These are phyloP conservation scores for Pocillopora grandis DNA, from an alignment of 92 coral and sea anemone species.

Conservation along the genomic window DNA sequence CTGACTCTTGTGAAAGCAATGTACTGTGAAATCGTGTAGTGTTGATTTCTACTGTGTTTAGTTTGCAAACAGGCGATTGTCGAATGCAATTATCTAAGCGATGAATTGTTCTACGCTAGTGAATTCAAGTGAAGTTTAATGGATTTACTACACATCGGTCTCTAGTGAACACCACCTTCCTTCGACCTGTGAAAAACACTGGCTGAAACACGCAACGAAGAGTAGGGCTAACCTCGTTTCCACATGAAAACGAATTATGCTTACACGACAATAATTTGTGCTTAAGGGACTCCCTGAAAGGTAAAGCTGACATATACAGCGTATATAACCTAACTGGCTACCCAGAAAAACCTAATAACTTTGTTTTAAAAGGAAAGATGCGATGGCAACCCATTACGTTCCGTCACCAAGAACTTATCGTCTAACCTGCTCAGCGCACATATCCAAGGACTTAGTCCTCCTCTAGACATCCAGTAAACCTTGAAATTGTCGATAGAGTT, in stretches of 20 bases:
- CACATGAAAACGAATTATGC: background rate
- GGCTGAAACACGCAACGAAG: background rate
- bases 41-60: background rate
- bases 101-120: background rate
- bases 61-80: background rate
- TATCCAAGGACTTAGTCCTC: conserved; percentile 23
- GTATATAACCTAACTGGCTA: background rate
- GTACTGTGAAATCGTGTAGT: background rate
- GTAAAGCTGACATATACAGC: background rate
- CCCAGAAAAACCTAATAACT: background rate
- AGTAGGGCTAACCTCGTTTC: background rate
- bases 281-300: conserved; percentile 19
- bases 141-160: background rate
- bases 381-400: too few relatives aligned
- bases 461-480: conserved; percentile 29
- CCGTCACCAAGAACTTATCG: background rate
- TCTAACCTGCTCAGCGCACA: conserved; percentile 43
- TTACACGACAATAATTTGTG: conserved; percentile 10
- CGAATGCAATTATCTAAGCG: background rate
- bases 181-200: background rate
- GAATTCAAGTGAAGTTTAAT: background rate
- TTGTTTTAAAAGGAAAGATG: too few relatives aligned
- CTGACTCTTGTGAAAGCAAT: background rate
- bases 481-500: background rate
- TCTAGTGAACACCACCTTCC: background rate